Conservation (phyloP, 2,797 vertebrate genomes). For the Rousettus madagascariensis region DNA sequence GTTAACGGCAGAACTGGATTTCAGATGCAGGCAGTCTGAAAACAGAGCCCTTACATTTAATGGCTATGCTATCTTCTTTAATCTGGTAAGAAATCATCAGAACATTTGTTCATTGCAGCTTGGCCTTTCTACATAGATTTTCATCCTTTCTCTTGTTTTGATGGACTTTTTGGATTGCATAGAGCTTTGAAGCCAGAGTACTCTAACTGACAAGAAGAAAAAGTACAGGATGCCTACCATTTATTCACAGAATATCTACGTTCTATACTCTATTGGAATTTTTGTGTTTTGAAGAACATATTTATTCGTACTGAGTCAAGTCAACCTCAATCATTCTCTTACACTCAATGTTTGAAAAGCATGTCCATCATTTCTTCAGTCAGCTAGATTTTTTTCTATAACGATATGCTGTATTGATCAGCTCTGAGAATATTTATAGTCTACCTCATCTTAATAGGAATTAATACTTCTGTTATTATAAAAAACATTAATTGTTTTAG, state of each 20-base stretch:
- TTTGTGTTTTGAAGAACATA: not conserved
- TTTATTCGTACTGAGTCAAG: not conserved
- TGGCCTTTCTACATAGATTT: not conserved
- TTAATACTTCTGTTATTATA: conserved; percentile 60
- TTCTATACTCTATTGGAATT: not conserved
- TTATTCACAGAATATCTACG: not conserved
- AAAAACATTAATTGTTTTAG: conserved; percentile 55
- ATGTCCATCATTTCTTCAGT: conserved; percentile 25
- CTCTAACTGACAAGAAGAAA: not conserved
- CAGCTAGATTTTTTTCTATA: not conserved
- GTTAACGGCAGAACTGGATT: not conserved
- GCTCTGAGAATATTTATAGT: conserved; percentile 54
- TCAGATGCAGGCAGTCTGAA: not conserved
- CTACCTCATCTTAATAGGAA: conserved; percentile 46
- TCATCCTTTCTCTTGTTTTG: not conserved
- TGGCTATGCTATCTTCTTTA: not conserved
- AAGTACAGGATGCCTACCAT: not conserved
- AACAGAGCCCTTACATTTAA: not conserved
- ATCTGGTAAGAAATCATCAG: not conserved
- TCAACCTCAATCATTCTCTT: not conserved
- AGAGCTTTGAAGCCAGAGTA: not conserved
- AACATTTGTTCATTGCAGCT: not conserved
- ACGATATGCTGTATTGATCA: conserved; percentile 13
- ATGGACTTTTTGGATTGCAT: not conserved
- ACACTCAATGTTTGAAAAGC: not conserved